Conservation (phyloP, 2,888 invertebrate species). For the Entomobrya proxima region DNA sequence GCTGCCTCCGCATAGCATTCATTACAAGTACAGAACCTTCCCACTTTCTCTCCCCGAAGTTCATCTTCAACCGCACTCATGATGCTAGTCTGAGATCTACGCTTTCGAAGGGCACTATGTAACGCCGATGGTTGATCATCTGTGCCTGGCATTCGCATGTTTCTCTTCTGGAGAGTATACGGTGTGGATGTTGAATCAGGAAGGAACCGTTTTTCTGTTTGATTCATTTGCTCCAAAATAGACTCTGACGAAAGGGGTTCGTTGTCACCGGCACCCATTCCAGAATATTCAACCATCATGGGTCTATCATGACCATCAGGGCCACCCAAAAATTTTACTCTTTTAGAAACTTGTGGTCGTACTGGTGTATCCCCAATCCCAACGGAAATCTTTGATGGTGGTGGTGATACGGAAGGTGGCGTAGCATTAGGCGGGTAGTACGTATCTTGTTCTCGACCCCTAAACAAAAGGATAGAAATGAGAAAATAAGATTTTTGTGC, state of each 20-base stretch:
- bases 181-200: slow-evolving; percentile 68
- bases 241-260: slow-evolving; percentile 71
- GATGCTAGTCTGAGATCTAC: slow-evolving; percentile 9
- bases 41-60: slow-evolving; percentile 52
- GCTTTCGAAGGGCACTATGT: slow-evolving; percentile 40
- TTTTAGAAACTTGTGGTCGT: slow-evolving; percentile 40
- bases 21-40: slow-evolving; percentile 71
- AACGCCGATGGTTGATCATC: slow-evolving; percentile 40
- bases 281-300: slow-evolving; percentile 53
- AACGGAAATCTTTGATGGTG: slow-evolving; percentile 43
- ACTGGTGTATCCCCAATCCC: slow-evolving; percentile 52
- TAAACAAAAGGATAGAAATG: not conserved
- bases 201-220: slow-evolving; percentile 74
- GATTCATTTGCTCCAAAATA: slow-evolving; percentile 74
- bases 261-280: slow-evolving; percentile 35
- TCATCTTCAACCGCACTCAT: slow-evolving; percentile 67
- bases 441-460: slow-evolving; percentile 49
- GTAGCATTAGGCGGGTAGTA: slow-evolving; percentile 46
- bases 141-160: too few relatives aligned
- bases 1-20: slow-evolving; percentile 73
- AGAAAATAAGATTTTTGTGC: too few relatives aligned
- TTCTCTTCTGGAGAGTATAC: too few relatives aligned
- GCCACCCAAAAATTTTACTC: slow-evolving; percentile 48
- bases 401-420: slow-evolving; percentile 35
- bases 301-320: slow-evolving; percentile 61